Conservation (phyloP, 2,797 vertebrate genomes). For the Enteromius radiatus region DNA sequence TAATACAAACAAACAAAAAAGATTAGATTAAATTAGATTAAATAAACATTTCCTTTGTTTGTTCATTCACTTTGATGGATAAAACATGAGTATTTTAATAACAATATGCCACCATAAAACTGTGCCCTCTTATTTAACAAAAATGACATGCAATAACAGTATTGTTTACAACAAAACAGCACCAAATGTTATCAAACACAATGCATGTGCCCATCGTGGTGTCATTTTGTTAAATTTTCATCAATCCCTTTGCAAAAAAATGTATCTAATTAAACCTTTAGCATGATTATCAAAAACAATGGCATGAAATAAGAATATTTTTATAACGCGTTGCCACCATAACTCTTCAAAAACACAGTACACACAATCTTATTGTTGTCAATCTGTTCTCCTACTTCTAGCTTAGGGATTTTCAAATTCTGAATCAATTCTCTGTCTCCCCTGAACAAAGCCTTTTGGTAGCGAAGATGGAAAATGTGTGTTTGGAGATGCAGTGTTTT, state of each 20-base stretch:
- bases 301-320: not conserved
- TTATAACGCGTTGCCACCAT: not conserved
- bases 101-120: not conserved
- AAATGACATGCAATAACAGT: not conserved
- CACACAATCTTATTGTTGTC: conserved; percentile 14
- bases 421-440: conserved; percentile 74
- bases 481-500: conserved; percentile 58
- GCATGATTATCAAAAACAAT: not conserved
- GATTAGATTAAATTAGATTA: not conserved
- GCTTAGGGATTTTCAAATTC: conserved; percentile 43
- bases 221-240: not conserved
- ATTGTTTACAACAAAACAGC: not conserved
- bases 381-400: conserved; percentile 60
- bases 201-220: not conserved
- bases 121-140: not conserved
- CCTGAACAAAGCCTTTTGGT: conserved; percentile 51
- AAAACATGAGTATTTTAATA: not conserved
- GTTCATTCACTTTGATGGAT: too few species aligned
- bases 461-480: conserved; percentile 57
- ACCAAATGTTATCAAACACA: not conserved
- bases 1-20: too few species aligned
- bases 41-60: not conserved
- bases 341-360: not conserved
- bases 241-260: not conserved
- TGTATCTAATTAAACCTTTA: not conserved